Conservation (phyloP, 2,888 invertebrate species). For the Koerneria pararmatus region DNA sequence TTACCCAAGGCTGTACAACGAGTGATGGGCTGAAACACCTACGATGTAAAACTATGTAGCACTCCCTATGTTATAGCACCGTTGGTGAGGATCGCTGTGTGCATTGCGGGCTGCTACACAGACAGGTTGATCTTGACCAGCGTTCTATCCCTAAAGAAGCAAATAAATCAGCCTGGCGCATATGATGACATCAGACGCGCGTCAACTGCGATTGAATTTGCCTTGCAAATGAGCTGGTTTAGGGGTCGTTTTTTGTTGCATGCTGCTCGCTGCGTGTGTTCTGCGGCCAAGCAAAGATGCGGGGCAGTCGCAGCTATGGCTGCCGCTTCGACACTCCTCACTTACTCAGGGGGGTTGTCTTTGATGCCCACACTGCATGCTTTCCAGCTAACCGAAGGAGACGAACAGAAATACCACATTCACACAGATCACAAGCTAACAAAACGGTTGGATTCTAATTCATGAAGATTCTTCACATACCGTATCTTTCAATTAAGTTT, state of each 20-base stretch:
- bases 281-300: background rate
- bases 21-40: too few species aligned
- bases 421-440: constrained; percentile 43
- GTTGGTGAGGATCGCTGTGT: background rate
- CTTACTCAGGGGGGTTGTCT: background rate
- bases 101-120: constrained; percentile 2
- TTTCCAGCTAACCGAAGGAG: constrained; percentile 12
- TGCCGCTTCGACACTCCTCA: background rate
- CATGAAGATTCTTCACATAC: too few species aligned
- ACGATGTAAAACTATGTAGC: constrained; percentile 10
- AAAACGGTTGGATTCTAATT: constrained; percentile 21
- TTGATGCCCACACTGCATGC: background rate
- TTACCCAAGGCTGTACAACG: too few species aligned
- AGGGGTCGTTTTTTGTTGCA: background rate
- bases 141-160: background rate
- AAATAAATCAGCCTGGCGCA: background rate
- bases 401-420: constrained; percentile 27
- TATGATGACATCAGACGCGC: background rate
- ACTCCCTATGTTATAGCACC: constrained; percentile 7
- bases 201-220: background rate
- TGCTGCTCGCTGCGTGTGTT: background rate
- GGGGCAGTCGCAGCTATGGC: constrained; percentile 1
- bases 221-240: constrained; percentile 14
- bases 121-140: background rate
- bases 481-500: too few species aligned